Base-by-base conservation (phyloP, 2,113 vertebrate species). In the Azemiops feae region DNA sequence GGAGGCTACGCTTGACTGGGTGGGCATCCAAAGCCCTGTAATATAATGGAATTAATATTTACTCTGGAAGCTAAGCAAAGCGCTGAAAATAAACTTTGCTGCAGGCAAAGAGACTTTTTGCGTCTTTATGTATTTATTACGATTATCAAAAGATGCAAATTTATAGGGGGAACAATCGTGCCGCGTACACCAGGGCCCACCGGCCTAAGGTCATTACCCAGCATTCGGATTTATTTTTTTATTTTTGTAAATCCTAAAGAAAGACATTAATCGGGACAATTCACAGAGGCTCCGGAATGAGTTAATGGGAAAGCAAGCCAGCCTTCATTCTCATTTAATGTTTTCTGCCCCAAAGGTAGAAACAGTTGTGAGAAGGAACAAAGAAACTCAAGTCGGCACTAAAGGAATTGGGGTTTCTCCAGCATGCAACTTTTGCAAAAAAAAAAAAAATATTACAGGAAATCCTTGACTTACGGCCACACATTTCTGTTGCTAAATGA, bases 11-110 rank as follows among this genome's bases (percentile, higher is more conserved):
- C 93, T 95, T 96, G 94, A 94, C 96, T 97, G 97, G 96, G 96
- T 93, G 92, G 95, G 97, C 96, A 98, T 98, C 96, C 97, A 97
- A 97, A 96, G 94, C 96, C 96, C 97, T 97, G 97, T 94, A 95
- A 97, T 94, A 95, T 97, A 97, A 98, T 96, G 96, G 96, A 97
- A 98, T 97, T 97, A 97, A 97, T 97, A 98, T 97, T 97, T 97
- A 97, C 97, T 97, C 95, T 95, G 97, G 95, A 95, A 96, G 96
- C 94, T 93, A 87, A 58, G 93, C 74, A 91, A 96, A 94, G 95
- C 95, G 92, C 96, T 95, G 96, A 96, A 96, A 96, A 98, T 96
- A 96, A 95, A 92, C 96, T 94, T 87, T 94, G 88, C 96, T 95
- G 94, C 89, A 88, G 94, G 92, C 90, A 93, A 94, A 96, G 94